phyloP scores from a whole-genome alignment of 2,113 vertebrate genomes.

The Bagarius yarrelli region DNA sequence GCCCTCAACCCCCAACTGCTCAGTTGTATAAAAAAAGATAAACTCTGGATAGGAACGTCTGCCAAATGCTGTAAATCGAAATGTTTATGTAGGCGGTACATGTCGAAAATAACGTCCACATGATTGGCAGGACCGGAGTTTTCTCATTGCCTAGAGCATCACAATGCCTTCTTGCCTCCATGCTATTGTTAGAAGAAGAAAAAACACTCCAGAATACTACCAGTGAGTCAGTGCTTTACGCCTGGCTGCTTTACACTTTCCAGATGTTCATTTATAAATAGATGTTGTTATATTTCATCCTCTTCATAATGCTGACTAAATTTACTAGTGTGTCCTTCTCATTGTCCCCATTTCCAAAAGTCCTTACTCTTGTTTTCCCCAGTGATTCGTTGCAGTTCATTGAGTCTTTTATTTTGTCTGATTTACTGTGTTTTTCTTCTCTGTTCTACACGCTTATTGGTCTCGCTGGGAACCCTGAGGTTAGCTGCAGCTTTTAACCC shows the following conservation, averaged over 20 bases:
- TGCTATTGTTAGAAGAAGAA: neutral
- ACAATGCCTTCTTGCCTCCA: too few relatives aligned
- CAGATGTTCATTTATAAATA: neutral
- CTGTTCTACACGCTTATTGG: constrained; percentile 20
- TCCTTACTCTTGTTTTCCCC: neutral
- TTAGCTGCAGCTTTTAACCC: neutral
- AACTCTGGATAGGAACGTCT: too few relatives aligned
- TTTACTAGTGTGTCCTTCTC: neutral
- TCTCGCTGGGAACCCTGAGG: constrained; percentile 16
- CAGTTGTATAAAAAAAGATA: too few relatives aligned
- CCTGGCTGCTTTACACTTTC: neutral
- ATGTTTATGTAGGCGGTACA: too few relatives aligned
- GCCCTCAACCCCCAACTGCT: too few relatives aligned
- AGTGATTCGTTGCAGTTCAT: neutral
- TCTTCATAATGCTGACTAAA: neutral
- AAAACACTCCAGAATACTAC: neutral
- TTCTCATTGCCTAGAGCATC: too few relatives aligned
- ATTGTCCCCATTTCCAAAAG: neutral
- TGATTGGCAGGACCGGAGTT: too few relatives aligned
- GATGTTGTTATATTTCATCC: neutral
- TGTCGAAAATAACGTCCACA: too few relatives aligned
- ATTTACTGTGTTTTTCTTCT: constrained; percentile 26
- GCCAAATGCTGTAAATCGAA: too few relatives aligned
- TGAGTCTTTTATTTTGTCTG: neutral
- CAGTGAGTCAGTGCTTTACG: neutral